These are phyloP conservation scores for Rhinichthys osculus DNA, from an alignment of 2,797 vertebrate species.

Conservation along the genomic window DNA sequence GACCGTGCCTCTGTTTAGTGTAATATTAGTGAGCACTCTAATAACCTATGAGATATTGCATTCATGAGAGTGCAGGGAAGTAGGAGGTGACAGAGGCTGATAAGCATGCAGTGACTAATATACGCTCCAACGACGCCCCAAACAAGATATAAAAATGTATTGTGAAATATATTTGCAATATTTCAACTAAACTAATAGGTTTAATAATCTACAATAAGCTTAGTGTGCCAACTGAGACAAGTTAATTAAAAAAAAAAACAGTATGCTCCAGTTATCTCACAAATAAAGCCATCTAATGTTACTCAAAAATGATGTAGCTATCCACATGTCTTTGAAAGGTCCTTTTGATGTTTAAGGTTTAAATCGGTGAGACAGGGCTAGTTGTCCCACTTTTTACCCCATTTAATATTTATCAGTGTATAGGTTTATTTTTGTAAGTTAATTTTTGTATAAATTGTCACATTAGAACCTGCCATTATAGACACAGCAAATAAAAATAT, in stretches of 20 bases:
- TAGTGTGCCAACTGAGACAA: not conserved
- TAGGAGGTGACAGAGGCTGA: constrained; percentile 2
- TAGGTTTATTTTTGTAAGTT: not conserved
- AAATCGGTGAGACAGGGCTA: not conserved
- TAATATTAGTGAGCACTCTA: constrained; percentile 12
- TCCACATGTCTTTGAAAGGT: not conserved
- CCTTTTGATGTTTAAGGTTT: constrained; percentile 6
- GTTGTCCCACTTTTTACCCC: not conserved
- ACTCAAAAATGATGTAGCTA: not conserved
- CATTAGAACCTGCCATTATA: not conserved
- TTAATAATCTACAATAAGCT: constrained; percentile 1
- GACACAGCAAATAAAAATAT: not conserved
- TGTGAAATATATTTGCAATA: not conserved
- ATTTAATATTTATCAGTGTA: not conserved
- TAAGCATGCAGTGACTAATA: constrained; percentile 22
- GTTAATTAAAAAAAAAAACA: not conserved
- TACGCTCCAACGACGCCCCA: not conserved
- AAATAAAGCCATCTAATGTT: not conserved
- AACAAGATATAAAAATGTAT: not conserved
- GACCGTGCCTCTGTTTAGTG: constrained; percentile 5
- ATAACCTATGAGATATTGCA: constrained; percentile 2
- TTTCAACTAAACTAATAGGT: constrained; percentile 5
- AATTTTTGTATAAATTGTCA: not conserved
- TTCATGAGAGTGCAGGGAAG: constrained; percentile 12
- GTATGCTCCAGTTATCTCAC: not conserved